phyloP scores from a whole-genome alignment of 2,113 vertebrate species.

The Prunella fulvescens region DNA sequence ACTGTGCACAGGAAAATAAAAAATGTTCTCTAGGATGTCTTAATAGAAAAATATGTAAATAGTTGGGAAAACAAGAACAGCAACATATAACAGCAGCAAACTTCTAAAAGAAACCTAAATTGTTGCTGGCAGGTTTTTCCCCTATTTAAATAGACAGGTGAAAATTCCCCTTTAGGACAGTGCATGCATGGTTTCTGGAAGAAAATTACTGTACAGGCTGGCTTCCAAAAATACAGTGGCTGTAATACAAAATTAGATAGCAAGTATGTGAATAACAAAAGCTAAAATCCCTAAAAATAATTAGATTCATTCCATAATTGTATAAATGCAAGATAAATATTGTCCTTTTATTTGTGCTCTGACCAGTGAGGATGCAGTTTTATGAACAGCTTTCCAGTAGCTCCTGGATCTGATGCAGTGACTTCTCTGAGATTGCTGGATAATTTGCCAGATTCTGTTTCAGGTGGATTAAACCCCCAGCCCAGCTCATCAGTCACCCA shows the following conservation, averaged over 20 bases:
- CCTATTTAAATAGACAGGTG: neutral
- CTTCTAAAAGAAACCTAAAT: neutral
- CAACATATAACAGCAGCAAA: neutral
- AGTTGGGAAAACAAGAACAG: neutral
- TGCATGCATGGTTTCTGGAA: neutral
- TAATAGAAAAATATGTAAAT: slow-evolving; percentile 8
- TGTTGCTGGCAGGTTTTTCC: neutral
- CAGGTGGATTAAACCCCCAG: neutral
- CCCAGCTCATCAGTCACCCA: neutral
- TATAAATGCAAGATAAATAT: neutral
- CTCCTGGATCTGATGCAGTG: neutral
- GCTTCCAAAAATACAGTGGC: neutral
- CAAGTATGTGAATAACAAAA: neutral
- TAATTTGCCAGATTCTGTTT: neutral
- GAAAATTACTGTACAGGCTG: neutral
- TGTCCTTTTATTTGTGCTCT: neutral
- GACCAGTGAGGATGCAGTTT: neutral
- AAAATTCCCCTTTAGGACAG: slow-evolving; percentile 1
- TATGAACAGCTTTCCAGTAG: neutral
- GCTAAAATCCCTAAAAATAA: neutral
- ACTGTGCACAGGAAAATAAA: neutral
- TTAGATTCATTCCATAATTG: neutral
- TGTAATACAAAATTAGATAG: neutral
- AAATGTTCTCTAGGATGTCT: neutral
- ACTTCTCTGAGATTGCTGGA: neutral